Evolutionary conservation across 2,888 invertebrate genomes (phyloP).

Genomic region (Macrophya alboannulata): DNA sequence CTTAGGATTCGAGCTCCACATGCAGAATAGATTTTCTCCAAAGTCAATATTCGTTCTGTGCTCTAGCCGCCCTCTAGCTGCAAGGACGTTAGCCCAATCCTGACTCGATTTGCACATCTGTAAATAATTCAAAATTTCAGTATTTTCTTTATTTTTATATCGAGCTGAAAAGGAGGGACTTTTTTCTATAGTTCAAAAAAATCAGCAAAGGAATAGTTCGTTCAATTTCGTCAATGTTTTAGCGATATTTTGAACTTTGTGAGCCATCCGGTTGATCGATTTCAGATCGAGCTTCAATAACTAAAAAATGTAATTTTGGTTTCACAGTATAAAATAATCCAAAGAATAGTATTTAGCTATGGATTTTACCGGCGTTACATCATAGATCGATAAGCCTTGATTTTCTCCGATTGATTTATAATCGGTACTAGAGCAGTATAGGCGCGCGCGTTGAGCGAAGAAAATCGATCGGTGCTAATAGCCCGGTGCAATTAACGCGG

Average conservation of each 20-base stretch:
- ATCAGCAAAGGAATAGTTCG: too few species aligned
- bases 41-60: conserved; percentile 90
- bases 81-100: conserved; percentile 88
- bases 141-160: not conserved
- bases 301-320: not conserved
- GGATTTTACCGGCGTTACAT: conserved; percentile 9
- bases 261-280: too few species aligned
- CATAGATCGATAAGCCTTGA: not conserved
- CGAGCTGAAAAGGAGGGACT: not conserved
- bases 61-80: conserved; percentile 85
- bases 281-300: too few species aligned
- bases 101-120: conserved; percentile 85
- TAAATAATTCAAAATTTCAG: conserved; percentile 39
- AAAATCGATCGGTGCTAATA: conserved; percentile 48
- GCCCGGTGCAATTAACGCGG: conserved; percentile 28
- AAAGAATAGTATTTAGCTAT: not conserved
- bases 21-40: conserved; percentile 92
- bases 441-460: not conserved
- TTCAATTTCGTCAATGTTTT: too few species aligned
- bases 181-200: not conserved
- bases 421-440: not conserved
- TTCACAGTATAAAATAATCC: not conserved
- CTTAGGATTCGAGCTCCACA: conserved; percentile 88
- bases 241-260: too few species aligned
- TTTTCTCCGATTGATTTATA: conserved; percentile 18